Base-by-base conservation (phyloP, 2,113 vertebrate species). In the Glaucomys volans region DNA sequence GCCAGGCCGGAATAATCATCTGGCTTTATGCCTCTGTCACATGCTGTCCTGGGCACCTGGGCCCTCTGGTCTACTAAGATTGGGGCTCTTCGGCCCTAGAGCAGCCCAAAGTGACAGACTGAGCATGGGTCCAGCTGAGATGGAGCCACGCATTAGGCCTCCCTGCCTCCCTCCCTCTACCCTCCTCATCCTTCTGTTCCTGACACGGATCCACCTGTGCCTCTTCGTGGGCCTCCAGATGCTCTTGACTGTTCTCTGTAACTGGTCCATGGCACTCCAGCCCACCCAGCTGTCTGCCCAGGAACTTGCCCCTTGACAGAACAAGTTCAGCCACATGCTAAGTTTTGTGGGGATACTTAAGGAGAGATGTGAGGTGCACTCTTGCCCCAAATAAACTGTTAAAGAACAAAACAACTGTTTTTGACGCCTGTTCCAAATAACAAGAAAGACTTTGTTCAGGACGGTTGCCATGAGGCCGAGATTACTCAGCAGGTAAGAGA, bases 381-480 rank as follows among this genome's bases (percentile, higher is more conserved):
- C 11, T 71, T 37, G 62, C 22, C n/a, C 12, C n/a, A 54, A 75
- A 42, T 26, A 52, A 40, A 90, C 11, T 30, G 40, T 87, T 37
- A 44, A 42, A 67, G 37, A 67, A 86, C n/a, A 81, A 59, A 12
- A 67, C 81, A 81, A 42, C 5, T 44, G 28, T 62, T 76, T 66
- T 72, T 86, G 80, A 81, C 22, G 5, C 16, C 40, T 76, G 59
- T 76, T 83, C 84, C 52, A 96, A 77, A 57, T 9, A 69, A 64
- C 37, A 40, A 74, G 26, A 35, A 67, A 40, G 22, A 37, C 28
- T 87, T 93, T n/a, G n/a, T 35, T 87, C 32, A 69, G 32, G 52
- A 79, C 59, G 24, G 54, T 17, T 42, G 35, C 24, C 54, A 1
- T 9, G 24, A 17, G 40, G 30, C 44, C n/a, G 52, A 47, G 44